These are phyloP conservation scores for Xenopus petersii DNA, from an alignment of 2,797 vertebrate species.

Conservation along the genomic window DNA sequence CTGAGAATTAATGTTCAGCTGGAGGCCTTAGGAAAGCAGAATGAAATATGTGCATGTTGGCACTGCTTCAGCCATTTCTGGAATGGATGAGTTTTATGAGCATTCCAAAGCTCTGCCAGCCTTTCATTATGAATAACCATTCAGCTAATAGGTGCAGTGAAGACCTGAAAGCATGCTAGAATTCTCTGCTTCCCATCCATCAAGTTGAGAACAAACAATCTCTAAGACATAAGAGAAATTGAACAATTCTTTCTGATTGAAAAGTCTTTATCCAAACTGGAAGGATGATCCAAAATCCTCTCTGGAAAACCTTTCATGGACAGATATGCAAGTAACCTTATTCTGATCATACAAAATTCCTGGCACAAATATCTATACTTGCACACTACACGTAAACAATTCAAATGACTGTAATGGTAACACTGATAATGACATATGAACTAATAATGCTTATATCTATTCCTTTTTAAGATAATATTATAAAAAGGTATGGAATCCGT, in stretches of 20 bases:
- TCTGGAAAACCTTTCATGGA: too few species aligned
- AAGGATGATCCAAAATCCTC: neutral
- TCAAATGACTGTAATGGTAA: too few species aligned
- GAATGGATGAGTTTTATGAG: constrained; percentile 36
- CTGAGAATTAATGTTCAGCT: constrained; percentile 6
- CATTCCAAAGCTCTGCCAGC: constrained; percentile 30
- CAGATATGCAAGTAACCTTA: too few species aligned
- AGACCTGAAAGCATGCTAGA: constrained; percentile 22
- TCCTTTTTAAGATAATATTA: too few species aligned
- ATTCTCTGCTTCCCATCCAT: constrained; percentile 29
- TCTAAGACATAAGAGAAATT: constrained; percentile 30
- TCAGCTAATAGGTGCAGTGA: constrained; percentile 33
- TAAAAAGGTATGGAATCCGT: too few species aligned
- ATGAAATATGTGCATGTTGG: constrained; percentile 31
- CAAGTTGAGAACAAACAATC: constrained; percentile 28
- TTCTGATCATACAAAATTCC: too few species aligned
- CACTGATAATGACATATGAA: too few species aligned
- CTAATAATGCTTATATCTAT: too few species aligned
- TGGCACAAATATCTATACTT: too few species aligned
- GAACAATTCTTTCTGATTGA: constrained; percentile 27
- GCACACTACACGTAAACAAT: too few species aligned
- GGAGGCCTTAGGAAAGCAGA: constrained; percentile 3
- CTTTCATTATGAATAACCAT: constrained; percentile 42
- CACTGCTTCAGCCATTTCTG: constrained; percentile 29
- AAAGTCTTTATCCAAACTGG: constrained; percentile 20